Base-by-base conservation (phyloP, 2,113 vertebrate genomes). In the Cololabis saira region DNA sequence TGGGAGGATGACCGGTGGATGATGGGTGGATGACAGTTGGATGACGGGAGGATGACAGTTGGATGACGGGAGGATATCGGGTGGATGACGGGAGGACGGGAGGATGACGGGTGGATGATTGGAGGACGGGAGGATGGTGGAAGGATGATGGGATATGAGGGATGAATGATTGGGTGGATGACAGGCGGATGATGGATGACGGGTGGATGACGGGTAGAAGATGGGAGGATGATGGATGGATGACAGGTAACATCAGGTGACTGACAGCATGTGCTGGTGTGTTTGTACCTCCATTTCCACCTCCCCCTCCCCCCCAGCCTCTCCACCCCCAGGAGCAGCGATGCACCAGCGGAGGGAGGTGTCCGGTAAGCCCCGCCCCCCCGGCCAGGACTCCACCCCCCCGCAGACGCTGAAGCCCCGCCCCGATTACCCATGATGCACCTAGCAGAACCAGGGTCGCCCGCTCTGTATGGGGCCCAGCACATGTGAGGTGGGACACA, bases 391-490 rank as follows among this genome's bases (percentile, higher is more conserved):
- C 17, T 44, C 70, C 27, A 16, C n/a, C 71, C 65, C 67, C 58
- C 74, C 62, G 51, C 82, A 76, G 76, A 69, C 80, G 14, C 78
- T 62, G 74, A 86, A 77, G 54, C 80, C 73, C 69, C 60, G 68
- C 84, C 82, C 76, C 58, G 4, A 44, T 74, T 80, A 86, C 86
- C 89, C 86, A 92, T 93, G 92, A 92, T 86, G 92, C 90, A 85
- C 51, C 89, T 80, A 81, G 79, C 78, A 89, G 89, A 76, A 87
- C 88, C 87, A 87, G 67, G 80, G 85, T 74, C 52, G 72, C 64
- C 75, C 84, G 79, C 89, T 92, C 91, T 93, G 90, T 83, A 91
- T 93, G 92, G 92, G 90, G 90, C 89, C 90, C 76, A 84, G 74
- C 60, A 77, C 83, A 77, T 87, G 76, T 92, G 82, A 93, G 89